Evolutionary conservation across 2,888 invertebrate genomes (phyloP), one percentile per base, ranked within the genome.

Genomic region (Dicyrtomina minuta): DNA sequence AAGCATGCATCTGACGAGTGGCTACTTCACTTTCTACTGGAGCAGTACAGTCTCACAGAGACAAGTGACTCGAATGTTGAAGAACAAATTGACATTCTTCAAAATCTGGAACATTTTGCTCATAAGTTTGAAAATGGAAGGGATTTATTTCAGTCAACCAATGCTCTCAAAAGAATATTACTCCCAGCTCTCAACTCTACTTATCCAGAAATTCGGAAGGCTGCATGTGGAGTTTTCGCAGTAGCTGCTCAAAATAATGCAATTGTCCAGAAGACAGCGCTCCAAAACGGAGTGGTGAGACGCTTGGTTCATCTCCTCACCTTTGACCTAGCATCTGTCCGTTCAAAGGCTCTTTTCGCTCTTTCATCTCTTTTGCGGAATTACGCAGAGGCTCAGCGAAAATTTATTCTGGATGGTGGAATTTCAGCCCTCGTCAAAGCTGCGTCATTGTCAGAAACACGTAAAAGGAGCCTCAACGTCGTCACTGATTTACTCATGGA

Each of bases 101-200:
- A 74, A 49, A 77, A 77, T 53, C 53, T 77, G 24, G 75, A 77
- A 58, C 72, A 77, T 49, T 77, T 74, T 56, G 67, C 75, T 3
- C 77, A 77, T 58, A 77, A 77, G 51, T 77, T 70, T 67, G 77
- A 77, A 67, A 77, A 77, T 56, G 77, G 77, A 1, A 41, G 75
- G 27, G 77, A 75, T 44, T 44, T 75, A 13, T 77, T 77, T 53
- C 68, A 70, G 64, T 62, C 72, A 1, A 77, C 74, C 17, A 55
- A 62, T 56, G 77, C 77, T 13, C 71, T 75, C 1, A 72, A 72
- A 27, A 69, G 68, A n/a, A 75, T 77, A 24, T 66, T 77, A 1
- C 66, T 77, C 5, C 77, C 77, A 20, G 73, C 75, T 5, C 65
- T 77, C 10, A 77, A 77, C 59, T 77, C 77, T 1, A 66, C 70